Evolutionary conservation across 2,113 vertebrate species (phyloP).

Genomic region (Corydoras maculifer): DNA sequence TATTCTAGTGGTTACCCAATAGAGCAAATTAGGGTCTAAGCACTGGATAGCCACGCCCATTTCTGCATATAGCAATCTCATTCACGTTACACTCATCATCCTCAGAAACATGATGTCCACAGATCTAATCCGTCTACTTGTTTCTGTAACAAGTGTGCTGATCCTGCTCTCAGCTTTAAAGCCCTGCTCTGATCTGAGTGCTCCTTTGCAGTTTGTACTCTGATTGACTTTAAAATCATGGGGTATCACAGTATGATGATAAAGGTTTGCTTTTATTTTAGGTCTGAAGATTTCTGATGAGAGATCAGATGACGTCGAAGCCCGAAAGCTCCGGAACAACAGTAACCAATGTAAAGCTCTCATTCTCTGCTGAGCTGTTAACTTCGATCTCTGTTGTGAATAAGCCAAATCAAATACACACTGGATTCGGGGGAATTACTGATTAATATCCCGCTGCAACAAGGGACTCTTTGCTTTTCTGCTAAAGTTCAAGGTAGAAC

Average conservation of each 20-base stretch:
- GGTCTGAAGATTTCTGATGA: conserved; percentile 84
- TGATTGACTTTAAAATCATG: background rate
- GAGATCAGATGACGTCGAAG: conserved; percentile 77
- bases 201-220: background rate
- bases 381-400: background rate
- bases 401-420: background rate
- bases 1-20: no score
- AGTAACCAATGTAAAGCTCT: conserved; percentile 68
- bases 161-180: background rate
- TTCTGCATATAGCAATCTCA: no score
- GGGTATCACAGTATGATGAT: background rate
- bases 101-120: no score
- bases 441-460: background rate
- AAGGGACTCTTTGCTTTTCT: background rate
- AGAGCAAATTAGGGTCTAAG: no score
- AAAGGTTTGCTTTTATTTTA: conserved; percentile 10
- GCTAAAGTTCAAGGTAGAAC: no score
- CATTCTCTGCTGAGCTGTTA: background rate
- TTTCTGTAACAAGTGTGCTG: background rate
- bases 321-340: conserved; percentile 80
- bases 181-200: no score
- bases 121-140: no score
- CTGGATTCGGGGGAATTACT: background rate
- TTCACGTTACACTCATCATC: no score
- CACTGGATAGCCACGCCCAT: no score